Evolutionary conservation across 2,113 vertebrate species (phyloP).

Genomic region (Leptosomus discolor): DNA sequence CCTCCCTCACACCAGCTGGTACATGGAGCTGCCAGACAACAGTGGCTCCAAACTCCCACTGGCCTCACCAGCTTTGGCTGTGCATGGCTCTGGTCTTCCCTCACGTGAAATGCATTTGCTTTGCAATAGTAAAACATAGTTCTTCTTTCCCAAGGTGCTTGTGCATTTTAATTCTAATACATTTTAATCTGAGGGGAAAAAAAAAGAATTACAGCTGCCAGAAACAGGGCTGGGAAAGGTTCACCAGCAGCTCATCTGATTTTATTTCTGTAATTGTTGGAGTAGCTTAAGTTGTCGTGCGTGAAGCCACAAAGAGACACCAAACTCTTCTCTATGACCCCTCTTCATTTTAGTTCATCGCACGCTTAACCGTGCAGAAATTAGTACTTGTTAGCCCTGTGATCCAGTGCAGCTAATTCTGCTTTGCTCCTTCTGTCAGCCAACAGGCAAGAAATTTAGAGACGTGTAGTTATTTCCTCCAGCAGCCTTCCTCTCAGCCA

Average conservation of each 20-base stretch:
- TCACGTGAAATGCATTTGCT: rapidly evolving
- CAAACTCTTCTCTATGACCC: background rate
- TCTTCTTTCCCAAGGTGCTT: background rate
- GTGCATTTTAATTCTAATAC: rapidly evolving
- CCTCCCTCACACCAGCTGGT: background rate
- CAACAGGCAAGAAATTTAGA: background rate
- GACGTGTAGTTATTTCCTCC: background rate
- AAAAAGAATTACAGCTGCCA: background rate
- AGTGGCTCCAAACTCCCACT: background rate
- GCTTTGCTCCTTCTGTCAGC: background rate
- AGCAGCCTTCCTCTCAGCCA: background rate
- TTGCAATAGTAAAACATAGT: background rate
- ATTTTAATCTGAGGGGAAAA: background rate
- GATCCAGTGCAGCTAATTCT: background rate
- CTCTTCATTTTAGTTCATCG: background rate
- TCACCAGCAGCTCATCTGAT: background rate
- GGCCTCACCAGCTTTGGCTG: background rate
- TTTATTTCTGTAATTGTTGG: background rate
- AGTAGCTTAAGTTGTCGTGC: background rate
- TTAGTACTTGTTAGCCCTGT: background rate
- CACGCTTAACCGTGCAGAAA: background rate
- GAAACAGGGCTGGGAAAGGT: background rate
- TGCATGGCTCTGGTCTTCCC: background rate
- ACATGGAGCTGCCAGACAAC: background rate
- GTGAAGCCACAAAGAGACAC: background rate